These are phyloP conservation scores for Trogon surrucura DNA, from an alignment of 2,113 vertebrate genomes.

Conservation along the genomic window DNA sequence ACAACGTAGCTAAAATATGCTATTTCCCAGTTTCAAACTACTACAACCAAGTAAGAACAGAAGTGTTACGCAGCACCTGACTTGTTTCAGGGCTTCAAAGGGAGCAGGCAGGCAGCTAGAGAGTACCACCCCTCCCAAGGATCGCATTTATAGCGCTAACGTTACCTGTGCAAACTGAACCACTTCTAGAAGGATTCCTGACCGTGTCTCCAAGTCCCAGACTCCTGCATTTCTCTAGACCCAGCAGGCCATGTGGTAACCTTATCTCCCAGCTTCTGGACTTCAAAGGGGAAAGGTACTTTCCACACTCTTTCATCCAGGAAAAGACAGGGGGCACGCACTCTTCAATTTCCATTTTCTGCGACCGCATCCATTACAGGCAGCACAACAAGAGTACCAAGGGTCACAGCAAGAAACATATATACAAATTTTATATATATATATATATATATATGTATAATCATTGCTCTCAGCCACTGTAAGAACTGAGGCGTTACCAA, in stretches of 20 bases:
- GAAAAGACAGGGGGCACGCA: background rate
- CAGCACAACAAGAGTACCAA: background rate
- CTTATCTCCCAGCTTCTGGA: background rate
- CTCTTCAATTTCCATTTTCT: background rate
- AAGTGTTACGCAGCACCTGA: rapidly evolving
- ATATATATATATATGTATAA: background rate
- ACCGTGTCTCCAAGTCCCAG: background rate
- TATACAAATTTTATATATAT: too few species aligned
- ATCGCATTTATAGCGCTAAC: rapidly evolving
- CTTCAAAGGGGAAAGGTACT: background rate
- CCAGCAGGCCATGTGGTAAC: rapidly evolving
- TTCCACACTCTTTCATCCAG: rapidly evolving
- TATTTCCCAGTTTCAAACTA: background rate
- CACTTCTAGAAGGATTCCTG: background rate
- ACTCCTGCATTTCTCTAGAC: background rate
- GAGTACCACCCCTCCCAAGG: background rate
- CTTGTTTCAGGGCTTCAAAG: background rate
- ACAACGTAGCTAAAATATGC: rapidly evolving
- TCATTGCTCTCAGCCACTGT: background rate
- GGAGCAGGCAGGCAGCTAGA: background rate
- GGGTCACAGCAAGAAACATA: background rate
- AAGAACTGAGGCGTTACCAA: background rate
- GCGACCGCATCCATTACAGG: background rate
- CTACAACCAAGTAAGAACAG: background rate
- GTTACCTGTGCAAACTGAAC: background rate